Conservation (phyloP, 2,113 vertebrate species). For the Colossoma macropomum region DNA sequence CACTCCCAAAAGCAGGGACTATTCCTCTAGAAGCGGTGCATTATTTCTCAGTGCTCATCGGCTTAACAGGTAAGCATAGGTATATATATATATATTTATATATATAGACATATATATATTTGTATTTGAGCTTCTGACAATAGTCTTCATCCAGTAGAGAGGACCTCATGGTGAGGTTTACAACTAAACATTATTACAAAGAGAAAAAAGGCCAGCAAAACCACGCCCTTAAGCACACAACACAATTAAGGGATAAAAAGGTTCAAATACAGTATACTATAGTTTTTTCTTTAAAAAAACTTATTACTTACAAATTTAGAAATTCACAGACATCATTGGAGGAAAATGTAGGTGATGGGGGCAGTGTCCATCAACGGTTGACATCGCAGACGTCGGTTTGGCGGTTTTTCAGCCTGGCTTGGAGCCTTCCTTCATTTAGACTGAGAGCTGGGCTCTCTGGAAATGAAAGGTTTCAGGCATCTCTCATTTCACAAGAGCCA, state of each 20-base stretch:
- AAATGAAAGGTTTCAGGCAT: not conserved
- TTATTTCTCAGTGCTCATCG: constrained; percentile 86
- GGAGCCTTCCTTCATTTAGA: constrained; percentile 46
- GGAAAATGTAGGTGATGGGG: constrained; percentile 49
- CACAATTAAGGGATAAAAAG: constrained; percentile 46
- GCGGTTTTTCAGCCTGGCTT: constrained; percentile 44
- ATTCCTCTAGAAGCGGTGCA: constrained; percentile 80
- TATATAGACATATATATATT: constrained; percentile 61
- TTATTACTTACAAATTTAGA: constrained; percentile 55
- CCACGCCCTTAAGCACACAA: constrained; percentile 57
- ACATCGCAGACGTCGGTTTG: constrained; percentile 25
- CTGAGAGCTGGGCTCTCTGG: constrained; percentile 9
- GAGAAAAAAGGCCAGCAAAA: constrained; percentile 53
- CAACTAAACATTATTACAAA: constrained; percentile 56
- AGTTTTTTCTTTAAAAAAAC: constrained; percentile 41
- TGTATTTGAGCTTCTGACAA: constrained; percentile 77
- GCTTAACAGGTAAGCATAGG: constrained; percentile 90
- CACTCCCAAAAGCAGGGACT: constrained; percentile 64
- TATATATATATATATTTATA: constrained; percentile 44
- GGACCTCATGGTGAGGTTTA: constrained; percentile 82
- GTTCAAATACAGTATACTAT: constrained; percentile 51
- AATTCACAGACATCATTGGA: constrained; percentile 60
- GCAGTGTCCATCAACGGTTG: constrained; percentile 59
- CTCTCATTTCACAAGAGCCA: not conserved
- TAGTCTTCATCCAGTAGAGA: constrained; percentile 90